Evolutionary conservation across 2,113 vertebrate genomes (phyloP).

Genomic region (Tonatia bakeri): DNA sequence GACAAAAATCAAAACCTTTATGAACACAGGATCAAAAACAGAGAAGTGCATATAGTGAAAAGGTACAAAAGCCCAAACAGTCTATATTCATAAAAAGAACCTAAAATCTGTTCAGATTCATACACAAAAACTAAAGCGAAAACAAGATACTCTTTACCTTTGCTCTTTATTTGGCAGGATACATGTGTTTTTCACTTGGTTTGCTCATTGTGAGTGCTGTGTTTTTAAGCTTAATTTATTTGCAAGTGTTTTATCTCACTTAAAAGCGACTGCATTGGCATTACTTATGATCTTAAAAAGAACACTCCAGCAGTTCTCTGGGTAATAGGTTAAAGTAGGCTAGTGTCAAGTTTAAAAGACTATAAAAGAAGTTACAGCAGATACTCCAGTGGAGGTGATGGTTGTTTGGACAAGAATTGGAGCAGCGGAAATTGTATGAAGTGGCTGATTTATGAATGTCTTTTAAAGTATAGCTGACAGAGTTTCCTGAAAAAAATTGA

Average conservation of each 20-base stretch:
- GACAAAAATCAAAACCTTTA: not conserved
- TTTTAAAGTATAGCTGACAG: not conserved
- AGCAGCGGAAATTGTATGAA: not conserved
- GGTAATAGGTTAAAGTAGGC: not conserved
- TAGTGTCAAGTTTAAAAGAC: not conserved
- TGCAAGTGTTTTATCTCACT: not conserved
- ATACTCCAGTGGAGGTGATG: not conserved
- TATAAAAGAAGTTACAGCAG: not conserved
- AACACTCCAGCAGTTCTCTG: not conserved
- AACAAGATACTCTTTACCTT: not conserved
- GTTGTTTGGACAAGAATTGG: not conserved
- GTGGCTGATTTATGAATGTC: not conserved
- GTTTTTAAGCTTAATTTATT: not conserved
- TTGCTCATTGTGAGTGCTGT: not conserved
- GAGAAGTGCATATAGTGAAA: not conserved
- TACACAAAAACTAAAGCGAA: not conserved
- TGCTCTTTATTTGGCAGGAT: not conserved
- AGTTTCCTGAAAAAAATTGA: not conserved
- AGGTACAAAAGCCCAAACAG: not conserved
- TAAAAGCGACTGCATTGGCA: no score
- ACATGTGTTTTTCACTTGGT: not conserved
- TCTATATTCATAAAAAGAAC: not conserved
- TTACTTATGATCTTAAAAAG: not conserved
- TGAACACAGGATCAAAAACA: not conserved
- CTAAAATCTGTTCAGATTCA: not conserved